Evolutionary conservation across 2,888 invertebrate genomes (phyloP), one percentile per base, ranked within the genome.

Genomic region (Drosophila anomelani): DNA sequence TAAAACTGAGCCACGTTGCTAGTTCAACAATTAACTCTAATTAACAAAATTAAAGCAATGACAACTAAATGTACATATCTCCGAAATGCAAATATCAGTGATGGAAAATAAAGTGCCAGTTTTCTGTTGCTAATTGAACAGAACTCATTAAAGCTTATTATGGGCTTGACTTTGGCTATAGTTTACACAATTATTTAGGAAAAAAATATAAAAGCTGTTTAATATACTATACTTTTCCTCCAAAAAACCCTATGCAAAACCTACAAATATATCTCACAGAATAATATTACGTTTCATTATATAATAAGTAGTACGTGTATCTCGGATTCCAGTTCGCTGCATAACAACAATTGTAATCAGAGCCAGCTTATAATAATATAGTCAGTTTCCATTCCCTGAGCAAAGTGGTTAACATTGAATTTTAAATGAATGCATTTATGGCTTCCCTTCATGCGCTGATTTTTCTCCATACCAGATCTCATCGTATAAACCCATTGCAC

Each of bases 401-500:
- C 56, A 78, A 80, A 79, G 74, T 70, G 77, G 82, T 83, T 83
- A 85, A 66, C 82, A 85, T 85, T 85, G 82, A 85, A 83, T 83
- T 77, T 68, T 20, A 79, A 85, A 77, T 76, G 79, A 85, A 74
- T 80, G 72, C 77, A 74, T 85, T 71, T 82, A 82, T 73, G 85
- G 83, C 79, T 85, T 82, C 85, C 75, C 58, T 38, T 34, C 64
- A 59, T 75, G 79, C 58, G 44, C 49, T 60, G 69, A 47, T 60
- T 63, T 51, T 53, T 68, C 66, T 46, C 66, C n/a, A 54, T 32
- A 20, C 10, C 20, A 39, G 32, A 32, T 26, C 23, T 34, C 17
- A 34, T 10, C 47, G 47, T 34, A 43, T 46, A 26, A 41, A 41
- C 43, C 20, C 49, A 41, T 7, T 55, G 32, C 32, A 29, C 17